Conservation (phyloP, 2,113 vertebrate genomes). For the Ochotona princeps region DNA sequence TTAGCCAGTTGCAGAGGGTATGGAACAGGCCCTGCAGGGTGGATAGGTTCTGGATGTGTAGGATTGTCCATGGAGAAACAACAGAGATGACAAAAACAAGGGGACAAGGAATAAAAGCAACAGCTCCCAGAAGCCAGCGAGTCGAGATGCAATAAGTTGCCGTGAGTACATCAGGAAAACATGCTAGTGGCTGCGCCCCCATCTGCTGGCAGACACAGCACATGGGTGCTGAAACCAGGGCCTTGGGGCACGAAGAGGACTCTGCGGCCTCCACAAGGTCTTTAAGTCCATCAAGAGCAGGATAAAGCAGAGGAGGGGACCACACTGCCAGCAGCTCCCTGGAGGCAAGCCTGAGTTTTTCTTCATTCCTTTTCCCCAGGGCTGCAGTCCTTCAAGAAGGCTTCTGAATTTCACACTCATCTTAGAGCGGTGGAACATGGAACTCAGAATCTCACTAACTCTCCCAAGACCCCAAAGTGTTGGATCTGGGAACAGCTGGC, state of each 20-base stretch:
- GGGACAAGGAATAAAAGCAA: not conserved
- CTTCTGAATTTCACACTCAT: not conserved
- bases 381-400: not conserved
- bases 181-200: not conserved
- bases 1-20: too few species aligned
- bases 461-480: too few species aligned
- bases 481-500: not conserved
- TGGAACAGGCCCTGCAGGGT: too few species aligned
- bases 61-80: slow-evolving; percentile 5
- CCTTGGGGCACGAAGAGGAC: not conserved
- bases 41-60: not conserved
- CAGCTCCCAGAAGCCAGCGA: not conserved
- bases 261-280: not conserved
- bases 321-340: not conserved
- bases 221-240: not conserved
- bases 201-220: not conserved
- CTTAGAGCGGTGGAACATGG: not conserved
- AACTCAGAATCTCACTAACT: not conserved
- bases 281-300: not conserved
- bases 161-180: not conserved
- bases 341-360: rapidly evolving
- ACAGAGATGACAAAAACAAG: not conserved
- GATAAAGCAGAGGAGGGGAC: not conserved
- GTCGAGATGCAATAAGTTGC: not conserved
- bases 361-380: not conserved